Percentiles rank a stretch among this genome's conserved stretches.
phyloP scores from a whole-genome alignment of 2,797 vertebrate genomes.

The Tadarida brasiliensis region DNA sequence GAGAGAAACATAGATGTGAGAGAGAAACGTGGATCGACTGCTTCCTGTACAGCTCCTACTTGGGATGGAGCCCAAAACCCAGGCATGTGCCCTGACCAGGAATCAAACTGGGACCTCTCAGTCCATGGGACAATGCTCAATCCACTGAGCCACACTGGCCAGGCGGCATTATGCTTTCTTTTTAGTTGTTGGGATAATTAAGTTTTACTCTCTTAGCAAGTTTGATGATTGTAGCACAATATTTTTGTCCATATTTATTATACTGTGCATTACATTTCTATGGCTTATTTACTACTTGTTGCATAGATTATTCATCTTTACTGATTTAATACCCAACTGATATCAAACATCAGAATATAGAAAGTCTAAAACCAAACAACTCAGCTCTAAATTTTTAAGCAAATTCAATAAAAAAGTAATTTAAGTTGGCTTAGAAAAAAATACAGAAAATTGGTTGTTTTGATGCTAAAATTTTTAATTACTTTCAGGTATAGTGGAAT shows the following conservation, averaged over 20 bases:
- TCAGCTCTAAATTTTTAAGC: conserved; percentile 34
- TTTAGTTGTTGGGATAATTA: not conserved
- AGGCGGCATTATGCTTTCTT: not conserved
- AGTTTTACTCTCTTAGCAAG: not conserved
- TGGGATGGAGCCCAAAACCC: too few relatives aligned
- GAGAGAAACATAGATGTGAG: too few relatives aligned
- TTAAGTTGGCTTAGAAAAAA: conserved; percentile 6
- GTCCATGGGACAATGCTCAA: too few relatives aligned
- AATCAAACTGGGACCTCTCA: too few relatives aligned
- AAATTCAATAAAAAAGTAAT: conserved; percentile 31
- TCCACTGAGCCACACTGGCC: too few relatives aligned
- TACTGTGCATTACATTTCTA: not conserved
- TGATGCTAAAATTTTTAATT: conserved; percentile 50
- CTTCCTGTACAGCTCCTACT: too few relatives aligned
- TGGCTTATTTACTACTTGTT: not conserved
- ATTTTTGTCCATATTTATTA: too few relatives aligned
- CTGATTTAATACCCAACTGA: not conserved
- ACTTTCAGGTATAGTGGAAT: not conserved
- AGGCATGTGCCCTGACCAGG: too few relatives aligned
- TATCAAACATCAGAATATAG: not conserved
- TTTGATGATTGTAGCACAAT: too few relatives aligned
- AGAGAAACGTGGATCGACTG: too few relatives aligned
- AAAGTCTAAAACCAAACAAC: conserved; percentile 53
- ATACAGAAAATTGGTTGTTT: not conserved
- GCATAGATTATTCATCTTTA: not conserved